These are phyloP conservation scores for Atrina japonica DNA, from an alignment of 2,888 invertebrate species.

Conservation along the genomic window DNA sequence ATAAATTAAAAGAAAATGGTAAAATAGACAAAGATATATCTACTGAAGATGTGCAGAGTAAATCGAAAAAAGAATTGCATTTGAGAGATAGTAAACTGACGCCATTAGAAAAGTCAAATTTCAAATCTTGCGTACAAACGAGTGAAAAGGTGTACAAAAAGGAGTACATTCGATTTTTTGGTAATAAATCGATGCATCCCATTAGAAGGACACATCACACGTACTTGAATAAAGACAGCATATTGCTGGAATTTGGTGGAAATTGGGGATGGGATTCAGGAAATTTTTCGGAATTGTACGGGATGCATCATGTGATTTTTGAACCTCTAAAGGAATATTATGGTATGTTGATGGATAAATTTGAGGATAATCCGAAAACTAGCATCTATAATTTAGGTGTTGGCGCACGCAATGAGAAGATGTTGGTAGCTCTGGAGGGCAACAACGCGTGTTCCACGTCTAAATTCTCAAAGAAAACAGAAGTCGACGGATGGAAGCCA, in stretches of 20 bases:
- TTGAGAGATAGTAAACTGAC: too few species aligned
- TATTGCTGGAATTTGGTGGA: slow-evolving; percentile 53
- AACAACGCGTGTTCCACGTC: slow-evolving; percentile 52
- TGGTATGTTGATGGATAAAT: slow-evolving; percentile 43
- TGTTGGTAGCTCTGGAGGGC: slow-evolving; percentile 49
- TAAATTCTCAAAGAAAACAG: slow-evolving; percentile 40
- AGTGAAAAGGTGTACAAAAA: slow-evolving; percentile 26
- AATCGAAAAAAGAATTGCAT: too few species aligned
- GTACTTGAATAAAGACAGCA: slow-evolving; percentile 43
- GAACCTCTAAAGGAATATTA: slow-evolving; percentile 50
- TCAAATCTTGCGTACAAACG: slow-evolving; percentile 33
- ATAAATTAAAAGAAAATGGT: too few species aligned
- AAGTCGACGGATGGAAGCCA: slow-evolving; percentile 30
- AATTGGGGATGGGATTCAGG: slow-evolving; percentile 52
- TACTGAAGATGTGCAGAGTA: too few species aligned
- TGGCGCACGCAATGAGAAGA: slow-evolving; percentile 45
- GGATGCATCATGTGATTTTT: slow-evolving; percentile 44
- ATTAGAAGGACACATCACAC: slow-evolving; percentile 49
- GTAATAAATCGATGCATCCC: slow-evolving; percentile 18
- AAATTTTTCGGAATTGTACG: slow-evolving; percentile 48
- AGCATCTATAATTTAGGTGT: slow-evolving; percentile 52
- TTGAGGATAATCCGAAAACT: slow-evolving; percentile 45
- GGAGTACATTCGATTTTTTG: slow-evolving; percentile 40
- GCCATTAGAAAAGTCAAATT: slow-evolving; percentile 17
- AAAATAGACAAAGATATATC: too few species aligned